Conservation (phyloP, 2,888 invertebrate genomes). For the Nematopogon swammerdamellus region DNA sequence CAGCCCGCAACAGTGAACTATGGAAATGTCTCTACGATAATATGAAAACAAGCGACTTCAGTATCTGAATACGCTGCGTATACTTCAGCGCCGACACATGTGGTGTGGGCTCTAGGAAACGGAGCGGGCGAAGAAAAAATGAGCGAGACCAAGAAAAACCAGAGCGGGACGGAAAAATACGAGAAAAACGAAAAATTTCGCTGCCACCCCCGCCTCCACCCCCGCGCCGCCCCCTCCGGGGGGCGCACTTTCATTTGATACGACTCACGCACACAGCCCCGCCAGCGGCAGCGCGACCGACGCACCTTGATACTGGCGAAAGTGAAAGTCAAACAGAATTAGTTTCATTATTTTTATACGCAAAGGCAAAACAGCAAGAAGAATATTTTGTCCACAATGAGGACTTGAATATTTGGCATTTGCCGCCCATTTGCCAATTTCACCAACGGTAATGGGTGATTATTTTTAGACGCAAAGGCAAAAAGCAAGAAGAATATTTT, state of each 20-base stretch:
- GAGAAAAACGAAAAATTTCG: constrained; percentile 57
- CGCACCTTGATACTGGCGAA: constrained; percentile 24
- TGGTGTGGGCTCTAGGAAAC: constrained; percentile 55
- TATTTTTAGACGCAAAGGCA: too few relatives aligned
- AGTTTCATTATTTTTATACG: too few relatives aligned
- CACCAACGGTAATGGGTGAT: too few relatives aligned
- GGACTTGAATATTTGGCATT: too few relatives aligned
- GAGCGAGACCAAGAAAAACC: constrained; percentile 53
- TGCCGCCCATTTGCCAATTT: too few relatives aligned
- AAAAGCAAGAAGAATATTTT: too few relatives aligned
- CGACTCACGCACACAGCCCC: constrained; percentile 41
- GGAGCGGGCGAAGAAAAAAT: constrained; percentile 54
- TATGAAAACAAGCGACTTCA: too few relatives aligned
- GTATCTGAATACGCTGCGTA: constrained; percentile 8
- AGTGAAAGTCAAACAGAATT: too few relatives aligned
- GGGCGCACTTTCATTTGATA: constrained; percentile 14
- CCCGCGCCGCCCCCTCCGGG: constrained; percentile 14
- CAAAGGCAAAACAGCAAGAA: too few relatives aligned
- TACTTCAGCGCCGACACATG: constrained; percentile 45
- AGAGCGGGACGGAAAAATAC: constrained; percentile 57
- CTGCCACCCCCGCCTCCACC: constrained; percentile 29
- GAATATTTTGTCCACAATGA: too few relatives aligned
- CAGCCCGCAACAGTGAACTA: too few relatives aligned
- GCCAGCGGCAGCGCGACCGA: constrained; percentile 9
- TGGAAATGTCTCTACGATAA: too few relatives aligned